Base-by-base conservation (phyloP, 2,797 vertebrate genomes). In the Lepus townsendii region DNA sequence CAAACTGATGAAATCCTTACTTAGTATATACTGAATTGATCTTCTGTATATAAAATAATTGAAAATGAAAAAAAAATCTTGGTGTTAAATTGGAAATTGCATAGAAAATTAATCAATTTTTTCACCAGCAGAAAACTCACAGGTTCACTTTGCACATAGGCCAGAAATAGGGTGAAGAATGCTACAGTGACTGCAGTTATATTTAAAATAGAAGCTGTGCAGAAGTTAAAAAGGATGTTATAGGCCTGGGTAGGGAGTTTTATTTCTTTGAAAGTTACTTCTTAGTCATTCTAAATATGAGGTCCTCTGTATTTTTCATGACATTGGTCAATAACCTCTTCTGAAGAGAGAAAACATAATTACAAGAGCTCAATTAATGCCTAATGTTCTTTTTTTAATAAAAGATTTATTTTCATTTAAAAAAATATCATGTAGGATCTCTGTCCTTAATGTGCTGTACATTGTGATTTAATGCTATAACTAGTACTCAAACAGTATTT, bases 121-220 rank as follows among this genome's bases (percentile, higher is more conserved):
- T 35, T 35, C 3, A 52, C 27, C 30, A 73, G 52, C 52, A 69
- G 79, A 83, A 97, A 92, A 88, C 54, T 69, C 5, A 69, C 17
- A 91, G 83, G 30, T 77, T 83, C 20, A 22, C 22, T 90, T 93
- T 96, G 47, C 38, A 60, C 26, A 26, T 60, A 77, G 68, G 47
- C 94, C 80, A 91, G 38, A 83, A 79, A 69, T 80, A 22, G 86
- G 42, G 75, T 35, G 83, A 72, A 69, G 52, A 79, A 17, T 72
- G 16, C 62, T 96, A 94, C 0, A 24, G 57, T 30, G 42, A 38
- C 4, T 32, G 60, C 17, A 52, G 30, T 90, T 35, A 77, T 85
- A 66, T 88, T 91, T 96, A 75, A 85, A 95, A 57, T 35, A 69
- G 75, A 42, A 75, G 5, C 26, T 30, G 1, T 75, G 54, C 8